Base-by-base conservation (phyloP, 1,140 invertebrate genomes). In the Drosophila truncata region DNA sequence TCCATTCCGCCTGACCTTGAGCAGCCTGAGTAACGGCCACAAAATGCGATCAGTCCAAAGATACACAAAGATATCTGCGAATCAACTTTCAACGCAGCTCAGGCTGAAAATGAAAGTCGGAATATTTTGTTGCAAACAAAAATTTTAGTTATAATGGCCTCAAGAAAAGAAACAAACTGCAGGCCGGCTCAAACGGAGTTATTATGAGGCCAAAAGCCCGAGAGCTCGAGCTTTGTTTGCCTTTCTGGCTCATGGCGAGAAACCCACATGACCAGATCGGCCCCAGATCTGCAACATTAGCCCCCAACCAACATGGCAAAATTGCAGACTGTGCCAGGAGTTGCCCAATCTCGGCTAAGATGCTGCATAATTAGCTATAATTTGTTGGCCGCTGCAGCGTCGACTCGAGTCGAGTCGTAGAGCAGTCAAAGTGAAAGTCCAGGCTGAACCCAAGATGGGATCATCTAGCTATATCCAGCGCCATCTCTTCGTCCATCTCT, bases 341-440 rank as follows among this genome's bases (percentile, higher is more conserved):
- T 77, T 88, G 84, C 84, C 77, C 85, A 87, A 88, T 86, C 83
- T 87, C 65, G 49, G 80, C 80, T 75, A 88, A 87, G 83, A 87
- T 87, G 83, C 83, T 82, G 80, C 83, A 87, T 87, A 87, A 88
- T 88, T 88, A 88, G 85, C 63, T 88, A 81, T 90, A 88, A 88
- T 88, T 88, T 88, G 80, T 84, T 86, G 37, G 72, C 64, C 77
- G 20, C 33, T n/a, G 33, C 33, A 81, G 64, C 65, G 58, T 50
- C 62, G 82, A 57, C 20, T 10, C 60, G 62, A 29, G 27, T 27
- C 27, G 29, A 7, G 9, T 4, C 29, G 9, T 4, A 10, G 60
- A 76, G 75, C 61, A 39, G 29, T 18, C 54, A 65, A 72, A 72
- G 70, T 87, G 84, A 87, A 87, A 87, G 83, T 85, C 78, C 67